Conservation (phyloP, 2,113 vertebrate species). For the Tragelaphus buxtoni region DNA sequence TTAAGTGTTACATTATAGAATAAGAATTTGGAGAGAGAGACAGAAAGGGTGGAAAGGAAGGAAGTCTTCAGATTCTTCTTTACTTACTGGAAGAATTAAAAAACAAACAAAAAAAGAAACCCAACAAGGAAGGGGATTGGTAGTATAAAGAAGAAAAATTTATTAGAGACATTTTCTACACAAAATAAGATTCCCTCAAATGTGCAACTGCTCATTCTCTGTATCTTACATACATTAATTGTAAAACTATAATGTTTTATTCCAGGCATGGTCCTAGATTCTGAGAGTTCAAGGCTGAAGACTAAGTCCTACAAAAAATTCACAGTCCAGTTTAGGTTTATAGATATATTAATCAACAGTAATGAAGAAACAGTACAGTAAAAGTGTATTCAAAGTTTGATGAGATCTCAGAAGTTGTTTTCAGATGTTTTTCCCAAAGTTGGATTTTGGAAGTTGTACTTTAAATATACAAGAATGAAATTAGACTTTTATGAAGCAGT, state of each 20-base stretch:
- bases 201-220: background rate
- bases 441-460: conserved; percentile 3
- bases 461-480: background rate
- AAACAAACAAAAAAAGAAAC: background rate
- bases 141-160: background rate
- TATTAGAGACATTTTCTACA: background rate
- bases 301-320: background rate
- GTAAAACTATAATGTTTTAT: background rate
- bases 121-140: background rate
- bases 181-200: background rate
- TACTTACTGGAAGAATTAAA: background rate
- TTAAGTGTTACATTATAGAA: background rate
- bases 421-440: background rate
- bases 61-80: background rate
- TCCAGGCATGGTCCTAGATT: background rate
- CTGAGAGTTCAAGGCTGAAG: background rate
- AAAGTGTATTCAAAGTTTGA: background rate
- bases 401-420: background rate
- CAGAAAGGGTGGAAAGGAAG: background rate
- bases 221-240: background rate
- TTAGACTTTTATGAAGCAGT: background rate
- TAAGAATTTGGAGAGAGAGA: conserved; percentile 11
- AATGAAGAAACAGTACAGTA: background rate
- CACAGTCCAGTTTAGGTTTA: background rate
- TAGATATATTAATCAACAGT: background rate